Evolutionary conservation across 2,113 vertebrate species (phyloP).

Genomic region (Amblyopsis rosae): DNA sequence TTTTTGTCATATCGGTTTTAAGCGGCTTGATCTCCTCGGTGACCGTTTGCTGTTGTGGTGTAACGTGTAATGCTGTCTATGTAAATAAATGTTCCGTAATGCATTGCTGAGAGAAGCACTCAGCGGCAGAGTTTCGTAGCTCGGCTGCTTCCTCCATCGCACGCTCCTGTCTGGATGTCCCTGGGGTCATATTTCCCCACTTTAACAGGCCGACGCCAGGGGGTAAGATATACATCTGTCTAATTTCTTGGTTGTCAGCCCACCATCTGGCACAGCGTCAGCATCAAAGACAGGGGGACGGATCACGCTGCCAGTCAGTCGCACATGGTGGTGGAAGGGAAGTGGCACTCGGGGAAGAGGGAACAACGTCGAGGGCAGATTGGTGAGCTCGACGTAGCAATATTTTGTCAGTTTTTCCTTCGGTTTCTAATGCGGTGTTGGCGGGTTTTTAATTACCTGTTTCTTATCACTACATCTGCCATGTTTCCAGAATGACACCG

Average conservation of each 20-base stretch:
- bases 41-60: not conserved
- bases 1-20: not conserved
- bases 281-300: conserved; percentile 48
- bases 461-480: too few relatives aligned
- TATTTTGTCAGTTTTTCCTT: too few relatives aligned
- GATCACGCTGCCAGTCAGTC: conserved; percentile 35
- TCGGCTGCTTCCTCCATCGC: conserved; percentile 15
- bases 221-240: conserved; percentile 67
- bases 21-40: not conserved
- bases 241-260: conserved; percentile 69
- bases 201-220: conserved; percentile 41
- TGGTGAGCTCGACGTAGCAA: too few relatives aligned
- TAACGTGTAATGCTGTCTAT: not conserved
- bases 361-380: too few relatives aligned
- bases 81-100: conserved; percentile 3
- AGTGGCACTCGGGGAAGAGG: too few relatives aligned
- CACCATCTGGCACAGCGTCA: conserved; percentile 66
- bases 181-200: conserved; percentile 16
- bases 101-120: conserved; percentile 16
- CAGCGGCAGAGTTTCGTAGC: conserved; percentile 14
- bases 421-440: too few relatives aligned
- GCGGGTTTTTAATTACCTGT: too few relatives aligned
- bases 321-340: not conserved
- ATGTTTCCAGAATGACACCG: too few relatives aligned
- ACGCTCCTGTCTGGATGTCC: conserved; percentile 10